These are phyloP conservation scores for Dipodomys ordii DNA, from an alignment of 2,113 vertebrate genomes.

Conservation along the genomic window DNA sequence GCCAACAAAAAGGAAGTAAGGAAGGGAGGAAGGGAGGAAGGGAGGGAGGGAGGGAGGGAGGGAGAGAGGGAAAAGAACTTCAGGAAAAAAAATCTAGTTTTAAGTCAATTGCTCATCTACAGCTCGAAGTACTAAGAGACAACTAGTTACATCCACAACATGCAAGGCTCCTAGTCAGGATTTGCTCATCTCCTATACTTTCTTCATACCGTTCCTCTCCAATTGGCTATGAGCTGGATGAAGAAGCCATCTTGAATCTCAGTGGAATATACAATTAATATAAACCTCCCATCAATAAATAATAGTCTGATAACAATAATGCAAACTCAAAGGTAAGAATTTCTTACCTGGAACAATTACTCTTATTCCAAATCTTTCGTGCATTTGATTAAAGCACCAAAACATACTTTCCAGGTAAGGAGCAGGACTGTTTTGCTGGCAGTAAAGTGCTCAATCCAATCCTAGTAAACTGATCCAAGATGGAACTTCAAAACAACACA, in stretches of 20 bases:
- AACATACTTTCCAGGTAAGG: constrained; percentile 22
- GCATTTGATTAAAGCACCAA: constrained; percentile 61
- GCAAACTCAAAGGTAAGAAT: constrained; percentile 57
- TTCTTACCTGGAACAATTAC: constrained; percentile 50
- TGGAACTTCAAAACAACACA: constrained; percentile 49
- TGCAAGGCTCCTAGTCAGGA: background rate
- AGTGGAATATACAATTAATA: constrained; percentile 16
- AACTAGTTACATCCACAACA: background rate
- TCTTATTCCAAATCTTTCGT: background rate
- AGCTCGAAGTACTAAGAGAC: background rate
- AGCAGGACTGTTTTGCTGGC: background rate
- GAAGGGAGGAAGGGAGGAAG: too few relatives aligned
- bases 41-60: too few relatives aligned
- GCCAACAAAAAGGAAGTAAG: too few relatives aligned
- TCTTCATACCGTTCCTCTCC: constrained; percentile 48
- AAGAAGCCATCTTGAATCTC: constrained; percentile 50
- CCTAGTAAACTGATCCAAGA: constrained; percentile 56
- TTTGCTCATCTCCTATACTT: background rate
- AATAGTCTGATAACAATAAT: constrained; percentile 45
- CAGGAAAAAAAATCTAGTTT: background rate
- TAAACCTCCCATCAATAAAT: constrained; percentile 24
- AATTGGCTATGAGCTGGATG: constrained; percentile 7
- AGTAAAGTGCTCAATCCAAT: constrained; percentile 43
- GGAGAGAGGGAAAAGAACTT: background rate
- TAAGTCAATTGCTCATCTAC: constrained; percentile 35